Evolutionary conservation across 2,797 vertebrate genomes (phyloP), one percentile per base, ranked within the genome.

Genomic region (Triplophysa bombifrons): DNA sequence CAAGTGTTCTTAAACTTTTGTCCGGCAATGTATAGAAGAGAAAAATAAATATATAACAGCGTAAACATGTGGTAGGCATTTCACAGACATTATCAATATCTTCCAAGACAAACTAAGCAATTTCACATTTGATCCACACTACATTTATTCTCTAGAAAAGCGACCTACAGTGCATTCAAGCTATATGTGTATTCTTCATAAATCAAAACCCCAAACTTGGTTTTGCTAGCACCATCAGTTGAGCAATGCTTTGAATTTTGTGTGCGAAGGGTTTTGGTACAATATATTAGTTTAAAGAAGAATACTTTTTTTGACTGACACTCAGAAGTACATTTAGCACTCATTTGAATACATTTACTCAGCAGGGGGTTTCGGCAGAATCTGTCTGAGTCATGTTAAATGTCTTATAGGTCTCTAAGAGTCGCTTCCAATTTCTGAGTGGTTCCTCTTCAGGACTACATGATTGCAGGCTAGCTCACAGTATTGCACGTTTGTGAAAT

Each of bases 381-480:
- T 19, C 66, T 46, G 44, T 30, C 51, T 80, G 61, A 80, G 78
- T 67, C 78, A 73, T 58, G 22, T 38, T 72, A 73, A 73, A 67
- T 80, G 25, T 38, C 50, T 66, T 66, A 10, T 58, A 67, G 76
- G 69, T 72, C 69, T 78, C 58, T 65, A 22, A 78, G 63, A 72
- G 76, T 79, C 76, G 64, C 68, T 69, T 72, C 22, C 69, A 16
- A 38, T 72, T 65, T 55, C 56, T 25, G 58, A 78, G 46, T 30
- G 48, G 76, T 78, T 72, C 48, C 58, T 65, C 48, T 65, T 13
- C 65, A 10, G 56, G 51, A 65, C 38, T 66, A 73, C 51, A 2
- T 73, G 78, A 80, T 80, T 80, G 63, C 70, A 67, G 70, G 77
- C 27, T 80, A 63, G 77, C 61, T 67, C 61, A 38, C 61, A 73